Evolutionary conservation across 2,888 invertebrate species (phyloP), one percentile per base, ranked within the genome.

Genomic region (Stenotaenia linearis): DNA sequence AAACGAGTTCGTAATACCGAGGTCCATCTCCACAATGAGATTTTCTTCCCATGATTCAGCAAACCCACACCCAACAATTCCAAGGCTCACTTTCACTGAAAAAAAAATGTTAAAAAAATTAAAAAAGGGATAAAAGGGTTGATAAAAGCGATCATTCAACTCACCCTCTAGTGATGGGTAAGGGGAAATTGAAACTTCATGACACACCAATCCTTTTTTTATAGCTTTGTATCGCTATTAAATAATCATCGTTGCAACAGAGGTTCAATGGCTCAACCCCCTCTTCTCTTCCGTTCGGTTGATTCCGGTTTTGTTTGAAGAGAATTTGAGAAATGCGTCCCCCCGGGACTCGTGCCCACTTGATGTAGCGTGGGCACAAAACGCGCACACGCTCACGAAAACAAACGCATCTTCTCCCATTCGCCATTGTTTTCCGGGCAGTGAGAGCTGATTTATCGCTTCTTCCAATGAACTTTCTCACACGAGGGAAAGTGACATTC

Each of bases 201-300:
- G 23, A 61, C 61, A 61, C 45, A 12, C 12, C 45, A 18, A 7
- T 18, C 6, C n/a, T 28, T 25, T 12, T 69, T 69, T 69, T 28
- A 25, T 15, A 15, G 28, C 4, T 28, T 61, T 15, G 10, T 6
- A 69, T 69, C 69, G 69, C 15, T 69, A 69, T 69, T 69, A 69
- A 69, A 69, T 69, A 69, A 69, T 69, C 25, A 69, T 50, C 50
- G 50, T 50, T 50, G 7, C 50, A 50, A 50, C 50, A 10, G 69
- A n/a, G 69, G 69, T 25, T 69, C 69, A 69, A 28, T 69, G 69
- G 28, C 69, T 69, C 28, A 69, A 69, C 28, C 69, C 69, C 69
- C 69, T 61, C 61, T 61, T 32, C 9, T 9, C 32, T 32, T 32
- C 45, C 18, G 45, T n/a, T 12, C 6, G 45, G 45, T 15, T 15